Base-by-base conservation (phyloP, 1,140 invertebrate species). In the Ostrea denselamellosa region DNA sequence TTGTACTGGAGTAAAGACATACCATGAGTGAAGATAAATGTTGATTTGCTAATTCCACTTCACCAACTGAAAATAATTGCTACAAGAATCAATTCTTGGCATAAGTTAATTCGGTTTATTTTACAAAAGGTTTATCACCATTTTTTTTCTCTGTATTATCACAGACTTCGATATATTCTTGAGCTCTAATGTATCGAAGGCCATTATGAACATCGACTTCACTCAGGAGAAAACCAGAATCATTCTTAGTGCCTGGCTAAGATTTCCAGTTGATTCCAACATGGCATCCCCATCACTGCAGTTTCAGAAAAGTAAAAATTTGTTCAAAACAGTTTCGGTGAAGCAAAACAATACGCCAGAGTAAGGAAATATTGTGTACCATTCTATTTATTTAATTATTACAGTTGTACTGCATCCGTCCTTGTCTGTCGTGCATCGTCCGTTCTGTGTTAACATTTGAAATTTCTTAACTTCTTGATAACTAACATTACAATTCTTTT, bases 161-260 rank as follows among this genome's bases (percentile, higher is more conserved):
- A 22, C 25, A 77, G 68, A 77, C 14, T 77, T 77, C 25, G 68
- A 77, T 25, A 77, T 77, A 28, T 77, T 77, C 25, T 25, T 77
- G 68, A 25, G 68, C 28, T 77, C 68, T 14, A 28, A 22, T 28
- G 68, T 28, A 34, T 77, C 68, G 14, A 77, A 34, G 68, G 68
- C 22, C 9, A 34, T 22, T 77, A 14, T 34, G 25, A 25, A 77
- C 14, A 77, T 77, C 28, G 14, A 77, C 14, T 28, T 77, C 22
- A 77, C 22, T 34, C 14, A 34, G 22, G 25, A 77, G 28, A 28
- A 77, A 25, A 14, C 22, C 12, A 5, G 12, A 77, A 14, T 77
- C 14, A 28, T 34, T 34, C 10, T 77, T 3, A 77, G 68, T 77
- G 14, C 68, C 8, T 77, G 68, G 68, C 25, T 77, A 14, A 25